Percentiles rank a stretch among this genome's conserved stretches.
These are phyloP conservation scores for Tridacna gigas DNA, from an alignment of 2,888 invertebrate species.

Conservation along the genomic window DNA sequence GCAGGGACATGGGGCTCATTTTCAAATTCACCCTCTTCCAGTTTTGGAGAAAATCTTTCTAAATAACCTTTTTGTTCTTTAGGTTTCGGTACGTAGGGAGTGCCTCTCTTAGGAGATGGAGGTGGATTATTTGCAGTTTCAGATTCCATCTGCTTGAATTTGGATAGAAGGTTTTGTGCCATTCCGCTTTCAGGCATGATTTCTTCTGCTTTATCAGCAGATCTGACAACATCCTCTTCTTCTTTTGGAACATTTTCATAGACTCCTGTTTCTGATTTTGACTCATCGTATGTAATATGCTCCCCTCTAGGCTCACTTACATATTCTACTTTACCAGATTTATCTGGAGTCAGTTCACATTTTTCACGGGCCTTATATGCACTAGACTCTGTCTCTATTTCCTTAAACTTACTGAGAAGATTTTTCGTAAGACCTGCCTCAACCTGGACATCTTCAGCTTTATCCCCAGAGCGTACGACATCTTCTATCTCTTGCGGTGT, in stretches of 20 bases:
- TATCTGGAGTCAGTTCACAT: conserved; percentile 77
- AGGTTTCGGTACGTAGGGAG: conserved; percentile 78
- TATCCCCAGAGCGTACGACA: conserved; percentile 71
- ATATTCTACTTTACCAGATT: conserved; percentile 75
- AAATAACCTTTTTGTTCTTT: conserved; percentile 57
- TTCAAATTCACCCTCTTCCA: conserved; percentile 75
- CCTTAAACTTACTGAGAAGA: conserved; percentile 94
- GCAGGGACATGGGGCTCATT: conserved; percentile 66
- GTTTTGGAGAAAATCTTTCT: conserved; percentile 74
- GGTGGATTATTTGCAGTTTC: conserved; percentile 68
- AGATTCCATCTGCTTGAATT: conserved; percentile 75
- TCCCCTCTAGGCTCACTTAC: conserved; percentile 77
- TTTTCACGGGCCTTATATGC: conserved; percentile 52
- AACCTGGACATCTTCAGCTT: conserved; percentile 79
- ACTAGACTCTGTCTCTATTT: conserved; percentile 87
- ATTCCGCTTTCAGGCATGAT: conserved; percentile 74
- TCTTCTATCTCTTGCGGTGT: conserved; percentile 70
- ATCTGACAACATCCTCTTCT: conserved; percentile 73
- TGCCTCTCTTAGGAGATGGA: conserved; percentile 73
- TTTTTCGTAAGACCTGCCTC: conserved; percentile 91
- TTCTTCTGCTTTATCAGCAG: conserved; percentile 71
- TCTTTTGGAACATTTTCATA: conserved; percentile 76
- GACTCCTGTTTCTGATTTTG: conserved; percentile 74
- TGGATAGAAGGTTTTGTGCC: conserved; percentile 75
- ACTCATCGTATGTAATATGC: conserved; percentile 71